Evolutionary conservation across 1,140 invertebrate genomes (phyloP), one percentile per base, ranked within the genome.

Genomic region (Leptestheria dahalacensis): DNA sequence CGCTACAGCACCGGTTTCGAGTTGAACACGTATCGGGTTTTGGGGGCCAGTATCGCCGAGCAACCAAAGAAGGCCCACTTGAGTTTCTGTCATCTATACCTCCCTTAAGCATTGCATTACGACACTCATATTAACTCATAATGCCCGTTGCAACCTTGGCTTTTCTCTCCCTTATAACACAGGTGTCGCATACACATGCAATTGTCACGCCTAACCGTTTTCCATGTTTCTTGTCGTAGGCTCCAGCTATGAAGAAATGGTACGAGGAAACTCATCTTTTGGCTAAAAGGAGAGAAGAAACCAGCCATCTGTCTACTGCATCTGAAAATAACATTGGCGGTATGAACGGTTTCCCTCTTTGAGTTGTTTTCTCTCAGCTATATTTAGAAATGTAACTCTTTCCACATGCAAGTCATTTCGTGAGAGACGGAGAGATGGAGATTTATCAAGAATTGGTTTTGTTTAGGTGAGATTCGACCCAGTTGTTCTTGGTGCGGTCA

Each of bases 401-500:
- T n/a, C n/a, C n/a, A n/a, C n/a, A n/a, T n/a, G n/a, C n/a, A n/a
- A n/a, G n/a, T n/a, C n/a, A n/a, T n/a, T n/a, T n/a, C n/a, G n/a
- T n/a, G n/a, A n/a, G n/a, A n/a, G n/a, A n/a, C n/a, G n/a, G n/a
- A n/a, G n/a, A n/a, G n/a, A 41, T 41, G 15, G 33, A 41, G 15
- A 41, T 6, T n/a, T 41, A 41, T 41, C 6, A 41, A 41, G 15
- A 41, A 41, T 41, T 41, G 33, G 33, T 9, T 41, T 41, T 41
- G 6, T 41, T 41, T 15, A 41, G 33, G 33, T 9, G 33, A 41
- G 15, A 41, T 15, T 41, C 33, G 33, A 15, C 15, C 33, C 15
- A 29, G 21, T 29, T 55, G 53, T 25, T 55, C 53, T 10, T 55
- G 53, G 53, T 55, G 53, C 9, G 53, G 53, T 18, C 15, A 26